Conservation (phyloP, 1,140 invertebrate species). For the Drosophila sucinea region DNA sequence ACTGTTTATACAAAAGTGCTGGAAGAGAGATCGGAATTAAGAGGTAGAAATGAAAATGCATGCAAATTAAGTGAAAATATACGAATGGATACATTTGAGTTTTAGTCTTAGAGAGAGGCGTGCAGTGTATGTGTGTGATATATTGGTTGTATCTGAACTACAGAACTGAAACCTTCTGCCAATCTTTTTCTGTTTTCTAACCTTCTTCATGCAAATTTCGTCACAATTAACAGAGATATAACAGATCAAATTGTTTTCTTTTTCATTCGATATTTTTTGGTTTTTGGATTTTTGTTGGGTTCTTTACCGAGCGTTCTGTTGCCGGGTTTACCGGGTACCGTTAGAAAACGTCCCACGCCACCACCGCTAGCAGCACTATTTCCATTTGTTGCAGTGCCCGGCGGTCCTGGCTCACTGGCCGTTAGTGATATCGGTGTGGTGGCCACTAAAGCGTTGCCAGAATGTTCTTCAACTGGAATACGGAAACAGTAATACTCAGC, state of each 20-base stretch:
- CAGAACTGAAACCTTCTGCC: slow-evolving; percentile 29
- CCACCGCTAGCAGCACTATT: slow-evolving; percentile 49
- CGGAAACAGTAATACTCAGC: no score
- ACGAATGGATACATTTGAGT: slow-evolving; percentile 4
- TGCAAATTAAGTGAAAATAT: slow-evolving; percentile 20
- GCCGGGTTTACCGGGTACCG: slow-evolving; percentile 79
- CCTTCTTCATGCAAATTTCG: slow-evolving; percentile 29
- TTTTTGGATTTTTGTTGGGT: slow-evolving; percentile 25
- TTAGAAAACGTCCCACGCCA: slow-evolving; percentile 76
- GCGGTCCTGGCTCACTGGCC: slow-evolving; percentile 72
- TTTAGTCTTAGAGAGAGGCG: background rate
- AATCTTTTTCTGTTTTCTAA: slow-evolving; percentile 1
- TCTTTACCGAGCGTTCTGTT: slow-evolving; percentile 68
- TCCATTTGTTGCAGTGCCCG: slow-evolving; percentile 58
- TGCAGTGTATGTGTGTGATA: slow-evolving; percentile 20
- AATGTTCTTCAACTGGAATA: slow-evolving; percentile 80
- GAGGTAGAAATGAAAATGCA: slow-evolving; percentile 41
- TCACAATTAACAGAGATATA: slow-evolving; percentile 51
- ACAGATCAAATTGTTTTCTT: slow-evolving; percentile 35
- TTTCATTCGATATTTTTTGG: slow-evolving; percentile 20
- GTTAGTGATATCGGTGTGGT: slow-evolving; percentile 66
- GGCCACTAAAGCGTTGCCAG: slow-evolving; percentile 56
- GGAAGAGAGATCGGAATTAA: slow-evolving; percentile 45
- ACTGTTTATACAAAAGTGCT: slow-evolving; percentile 38
- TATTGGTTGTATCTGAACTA: slow-evolving; percentile 29